These are phyloP conservation scores for Nesoenas mayeri DNA, from an alignment of 2,113 vertebrate genomes.

Conservation along the genomic window DNA sequence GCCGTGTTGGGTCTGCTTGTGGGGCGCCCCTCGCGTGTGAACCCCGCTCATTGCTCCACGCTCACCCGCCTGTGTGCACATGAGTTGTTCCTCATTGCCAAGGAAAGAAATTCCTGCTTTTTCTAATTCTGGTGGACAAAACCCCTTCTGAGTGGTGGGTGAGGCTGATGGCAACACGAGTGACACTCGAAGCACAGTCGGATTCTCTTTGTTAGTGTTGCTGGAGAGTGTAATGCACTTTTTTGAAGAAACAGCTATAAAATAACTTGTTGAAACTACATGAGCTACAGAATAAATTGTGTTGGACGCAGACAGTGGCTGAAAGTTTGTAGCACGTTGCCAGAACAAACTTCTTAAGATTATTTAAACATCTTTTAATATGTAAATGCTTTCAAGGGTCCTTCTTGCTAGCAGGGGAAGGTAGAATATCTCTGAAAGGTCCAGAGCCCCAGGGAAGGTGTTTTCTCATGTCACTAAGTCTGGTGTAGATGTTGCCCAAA, in stretches of 20 bases:
- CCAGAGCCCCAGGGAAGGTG: not conserved
- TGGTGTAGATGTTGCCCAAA: not conserved
- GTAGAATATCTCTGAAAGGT: not conserved
- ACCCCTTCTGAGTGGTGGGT: not conserved
- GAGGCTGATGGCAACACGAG: not conserved
- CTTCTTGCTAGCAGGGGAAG: not conserved
- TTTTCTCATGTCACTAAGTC: fast-evolving
- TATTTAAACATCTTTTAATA: not conserved
- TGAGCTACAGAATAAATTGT: not conserved
- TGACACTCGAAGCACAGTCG: fast-evolving
- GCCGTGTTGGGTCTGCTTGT: too few species aligned
- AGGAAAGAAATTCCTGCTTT: not conserved
- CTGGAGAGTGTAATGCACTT: not conserved
- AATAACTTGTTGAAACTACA: not conserved
- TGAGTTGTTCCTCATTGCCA: not conserved
- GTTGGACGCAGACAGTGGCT: not conserved
- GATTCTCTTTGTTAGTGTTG: not conserved
- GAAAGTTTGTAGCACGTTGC: fast-evolving
- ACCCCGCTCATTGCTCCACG: not conserved
- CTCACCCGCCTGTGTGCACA: not conserved
- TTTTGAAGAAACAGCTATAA: not conserved
- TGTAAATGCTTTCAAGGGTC: not conserved
- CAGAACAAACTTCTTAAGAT: not conserved
- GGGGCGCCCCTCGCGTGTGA: not conserved
- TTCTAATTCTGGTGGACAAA: not conserved